phyloP scores from a whole-genome alignment of 2,113 vertebrate species.

The Anser brachyrhynchus region DNA sequence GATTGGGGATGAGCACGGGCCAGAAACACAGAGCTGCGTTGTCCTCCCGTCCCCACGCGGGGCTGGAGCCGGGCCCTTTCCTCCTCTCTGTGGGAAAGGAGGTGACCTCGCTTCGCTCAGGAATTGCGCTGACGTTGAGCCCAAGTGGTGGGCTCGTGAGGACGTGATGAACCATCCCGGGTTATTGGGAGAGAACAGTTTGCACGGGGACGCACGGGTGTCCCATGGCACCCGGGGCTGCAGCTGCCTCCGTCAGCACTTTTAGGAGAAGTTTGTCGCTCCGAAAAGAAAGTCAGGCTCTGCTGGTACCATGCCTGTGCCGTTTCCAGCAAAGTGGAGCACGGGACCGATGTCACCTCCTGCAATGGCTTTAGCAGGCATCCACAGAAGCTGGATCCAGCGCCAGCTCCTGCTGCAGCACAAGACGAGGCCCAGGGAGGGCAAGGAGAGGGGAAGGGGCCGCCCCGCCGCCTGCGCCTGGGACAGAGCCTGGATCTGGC shows the following conservation, averaged over 20 bases:
- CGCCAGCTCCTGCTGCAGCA: not conserved
- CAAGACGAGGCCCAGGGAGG: not conserved
- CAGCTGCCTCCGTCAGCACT: not conserved
- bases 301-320: not conserved
- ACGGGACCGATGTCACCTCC: not conserved
- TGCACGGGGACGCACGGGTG: not conserved
- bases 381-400: not conserved
- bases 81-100: not conserved
- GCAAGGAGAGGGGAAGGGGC: not conserved
- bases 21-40: not conserved
- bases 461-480: not conserved
- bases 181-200: not conserved
- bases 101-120: not conserved
- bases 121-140: not conserved
- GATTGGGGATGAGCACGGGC: not conserved
- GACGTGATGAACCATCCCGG: not conserved
- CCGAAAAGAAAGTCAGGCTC: not conserved
- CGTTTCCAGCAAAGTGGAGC: not conserved
- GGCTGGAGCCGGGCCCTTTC: not conserved
- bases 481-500: not conserved
- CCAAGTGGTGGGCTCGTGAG: accelerated
- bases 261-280: not conserved
- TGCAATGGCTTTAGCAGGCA: conserved; percentile 9
- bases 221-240: not conserved
- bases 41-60: not conserved